phyloP scores from a whole-genome alignment of 2,888 invertebrate species.

The Parascotia fuliginaria region DNA sequence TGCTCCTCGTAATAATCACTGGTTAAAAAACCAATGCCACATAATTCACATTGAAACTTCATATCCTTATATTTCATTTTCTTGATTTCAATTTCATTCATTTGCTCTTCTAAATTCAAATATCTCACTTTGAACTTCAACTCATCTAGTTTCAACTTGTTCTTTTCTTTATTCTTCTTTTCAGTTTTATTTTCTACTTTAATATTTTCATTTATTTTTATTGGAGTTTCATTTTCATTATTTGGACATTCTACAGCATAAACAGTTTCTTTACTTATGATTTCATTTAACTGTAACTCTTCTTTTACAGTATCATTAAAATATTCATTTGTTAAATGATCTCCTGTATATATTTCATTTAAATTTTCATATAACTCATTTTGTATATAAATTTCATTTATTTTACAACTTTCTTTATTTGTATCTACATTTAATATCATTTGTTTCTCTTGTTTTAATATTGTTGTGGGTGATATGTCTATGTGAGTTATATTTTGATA shows the following conservation, averaged over 20 bases:
- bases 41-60: constrained; percentile 30
- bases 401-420: neutral
- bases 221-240: neutral
- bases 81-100: constrained; percentile 34
- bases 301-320: neutral
- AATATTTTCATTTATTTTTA: neutral
- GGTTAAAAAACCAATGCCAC: constrained; percentile 33
- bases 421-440: neutral
- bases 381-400: neutral
- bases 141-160: constrained; percentile 16
- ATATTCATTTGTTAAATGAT: neutral
- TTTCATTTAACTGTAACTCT: neutral
- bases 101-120: constrained; percentile 39
- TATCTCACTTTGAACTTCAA: constrained; percentile 36
- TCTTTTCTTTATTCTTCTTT: too few relatives aligned
- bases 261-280: neutral
- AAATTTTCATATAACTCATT: neutral
- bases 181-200: neutral
- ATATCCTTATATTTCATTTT: constrained; percentile 31
- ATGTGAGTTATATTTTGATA: too few relatives aligned
- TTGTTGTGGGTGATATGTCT: too few relatives aligned
- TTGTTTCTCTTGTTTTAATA: neutral
- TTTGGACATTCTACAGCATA: neutral
- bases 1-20: constrained; percentile 25
- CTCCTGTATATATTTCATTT: neutral